Conservation (phyloP, 2,797 vertebrate genomes). For the Propithecus deckenii region DNA sequence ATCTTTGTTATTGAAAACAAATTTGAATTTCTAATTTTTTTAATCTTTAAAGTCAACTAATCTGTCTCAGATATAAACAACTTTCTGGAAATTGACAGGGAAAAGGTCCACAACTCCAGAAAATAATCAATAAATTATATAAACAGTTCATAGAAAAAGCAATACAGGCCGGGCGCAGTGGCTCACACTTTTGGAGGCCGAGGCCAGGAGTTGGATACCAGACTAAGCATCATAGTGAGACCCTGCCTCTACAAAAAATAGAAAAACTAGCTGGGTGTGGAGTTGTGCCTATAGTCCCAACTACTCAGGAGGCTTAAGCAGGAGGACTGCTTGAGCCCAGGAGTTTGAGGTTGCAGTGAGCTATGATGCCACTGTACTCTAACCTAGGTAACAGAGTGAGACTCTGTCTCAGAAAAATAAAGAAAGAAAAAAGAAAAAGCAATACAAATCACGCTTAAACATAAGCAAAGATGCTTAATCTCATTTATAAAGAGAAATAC, state of each 20-base stretch:
- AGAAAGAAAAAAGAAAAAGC: neutral
- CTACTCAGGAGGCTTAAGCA: neutral
- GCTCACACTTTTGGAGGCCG: neutral
- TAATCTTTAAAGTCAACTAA: neutral
- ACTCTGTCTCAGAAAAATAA: neutral
- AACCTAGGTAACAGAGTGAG: neutral
- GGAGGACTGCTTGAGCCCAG: neutral
- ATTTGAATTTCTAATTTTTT: neutral
- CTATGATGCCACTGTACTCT: neutral
- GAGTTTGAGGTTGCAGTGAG: neutral
- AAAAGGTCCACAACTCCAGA: neutral
- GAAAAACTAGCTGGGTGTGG: neutral
- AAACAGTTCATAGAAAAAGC: neutral
- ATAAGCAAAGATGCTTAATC: neutral
- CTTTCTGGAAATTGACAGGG: neutral
- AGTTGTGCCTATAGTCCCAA: neutral
- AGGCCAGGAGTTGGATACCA: neutral
- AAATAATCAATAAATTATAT: neutral
- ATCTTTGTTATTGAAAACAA: constrained; percentile 14
- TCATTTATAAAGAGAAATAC: neutral
- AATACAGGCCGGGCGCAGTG: neutral
- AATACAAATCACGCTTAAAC: neutral
- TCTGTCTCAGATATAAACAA: neutral
- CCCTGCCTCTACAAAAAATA: neutral
- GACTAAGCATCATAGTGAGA: neutral